Evolutionary conservation across 2,113 vertebrate genomes (phyloP).

Genomic region (Rhinolophus sinicus): DNA sequence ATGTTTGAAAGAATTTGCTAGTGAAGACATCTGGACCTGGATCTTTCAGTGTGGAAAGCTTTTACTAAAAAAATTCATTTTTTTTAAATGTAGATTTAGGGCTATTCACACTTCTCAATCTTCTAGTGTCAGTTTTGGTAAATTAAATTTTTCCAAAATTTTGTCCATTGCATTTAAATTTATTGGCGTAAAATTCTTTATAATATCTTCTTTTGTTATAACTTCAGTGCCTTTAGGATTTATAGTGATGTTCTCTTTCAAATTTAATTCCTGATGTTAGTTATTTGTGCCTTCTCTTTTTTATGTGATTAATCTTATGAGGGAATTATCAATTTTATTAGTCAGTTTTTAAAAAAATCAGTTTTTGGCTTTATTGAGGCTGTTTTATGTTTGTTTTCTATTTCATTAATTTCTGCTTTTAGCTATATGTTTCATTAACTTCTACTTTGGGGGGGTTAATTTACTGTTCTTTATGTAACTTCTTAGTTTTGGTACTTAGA

Average conservation of each 20-base stretch:
- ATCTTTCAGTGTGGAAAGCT: not conserved
- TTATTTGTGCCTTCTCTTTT: not conserved
- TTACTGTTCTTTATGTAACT: not conserved
- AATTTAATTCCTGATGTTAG: not conserved
- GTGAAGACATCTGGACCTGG: not conserved
- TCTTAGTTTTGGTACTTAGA: not conserved
- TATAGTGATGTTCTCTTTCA: not conserved
- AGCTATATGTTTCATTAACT: not conserved
- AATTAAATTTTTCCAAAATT: not conserved
- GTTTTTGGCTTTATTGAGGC: not conserved
- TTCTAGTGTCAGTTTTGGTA: not conserved
- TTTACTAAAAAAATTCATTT: not conserved
- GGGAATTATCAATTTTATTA: not conserved
- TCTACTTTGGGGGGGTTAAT: not conserved
- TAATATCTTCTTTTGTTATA: not conserved
- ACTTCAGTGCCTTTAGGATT: not conserved
- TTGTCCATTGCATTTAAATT: not conserved
- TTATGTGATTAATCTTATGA: not conserved
- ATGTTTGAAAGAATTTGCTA: not conserved
- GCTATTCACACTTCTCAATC: not conserved
- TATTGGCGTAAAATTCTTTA: not conserved
- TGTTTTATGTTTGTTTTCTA: not conserved
- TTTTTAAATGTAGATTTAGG: not conserved
- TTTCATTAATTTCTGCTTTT: not conserved
- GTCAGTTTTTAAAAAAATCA: not conserved